These are phyloP conservation scores for Gasterosteus aculeatus DNA, from an alignment of 2,113 vertebrate genomes.

Conservation along the genomic window DNA sequence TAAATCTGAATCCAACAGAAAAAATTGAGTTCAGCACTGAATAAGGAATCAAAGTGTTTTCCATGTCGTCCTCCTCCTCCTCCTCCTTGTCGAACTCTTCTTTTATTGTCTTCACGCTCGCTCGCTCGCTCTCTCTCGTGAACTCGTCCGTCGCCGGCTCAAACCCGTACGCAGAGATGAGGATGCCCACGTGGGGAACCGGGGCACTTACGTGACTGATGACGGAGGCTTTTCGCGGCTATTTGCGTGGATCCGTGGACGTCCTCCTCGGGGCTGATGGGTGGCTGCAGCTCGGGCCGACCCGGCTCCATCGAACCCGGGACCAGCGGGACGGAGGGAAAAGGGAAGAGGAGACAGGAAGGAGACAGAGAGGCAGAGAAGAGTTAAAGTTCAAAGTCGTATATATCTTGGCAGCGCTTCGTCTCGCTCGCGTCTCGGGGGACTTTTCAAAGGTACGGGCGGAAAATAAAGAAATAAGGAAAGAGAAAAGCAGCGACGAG, in stretches of 20 bases:
- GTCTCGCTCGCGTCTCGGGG: slow-evolving; percentile 24
- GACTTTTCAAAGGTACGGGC: slow-evolving; percentile 38
- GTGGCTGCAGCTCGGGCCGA: slow-evolving; percentile 55
- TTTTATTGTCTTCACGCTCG: slow-evolving; percentile 37
- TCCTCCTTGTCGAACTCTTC: slow-evolving; percentile 45
- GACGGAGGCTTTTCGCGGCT: slow-evolving; percentile 78
- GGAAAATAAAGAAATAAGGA: not conserved
- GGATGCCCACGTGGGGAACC: slow-evolving; percentile 58
- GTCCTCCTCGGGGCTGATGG: slow-evolving; percentile 65
- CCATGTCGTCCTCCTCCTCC: slow-evolving; percentile 22
- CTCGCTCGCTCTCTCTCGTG: slow-evolving; percentile 15
- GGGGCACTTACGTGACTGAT: slow-evolving; percentile 79
- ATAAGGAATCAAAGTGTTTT: slow-evolving; percentile 61
- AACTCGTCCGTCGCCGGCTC: slow-evolving; percentile 45
- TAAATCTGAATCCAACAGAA: slow-evolving; percentile 56
- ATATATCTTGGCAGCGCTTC: slow-evolving; percentile 51
- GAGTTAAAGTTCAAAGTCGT: slow-evolving; percentile 72
- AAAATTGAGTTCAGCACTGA: slow-evolving; percentile 58
- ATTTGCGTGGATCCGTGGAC: slow-evolving; percentile 75
- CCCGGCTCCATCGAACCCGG: not conserved
- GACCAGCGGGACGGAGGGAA: slow-evolving; percentile 44
- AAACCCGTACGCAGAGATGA: slow-evolving; percentile 47
- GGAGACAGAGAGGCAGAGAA: slow-evolving; percentile 49
- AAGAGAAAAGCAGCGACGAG: slow-evolving; percentile 14
- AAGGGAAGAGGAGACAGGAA: not conserved